A percentile compares a stretch with the other conserved stretches of the same genome.
These are phyloP conservation scores for Stegophylla sp. DNA, from an alignment of 2,888 invertebrate species.

Conservation along the genomic window DNA sequence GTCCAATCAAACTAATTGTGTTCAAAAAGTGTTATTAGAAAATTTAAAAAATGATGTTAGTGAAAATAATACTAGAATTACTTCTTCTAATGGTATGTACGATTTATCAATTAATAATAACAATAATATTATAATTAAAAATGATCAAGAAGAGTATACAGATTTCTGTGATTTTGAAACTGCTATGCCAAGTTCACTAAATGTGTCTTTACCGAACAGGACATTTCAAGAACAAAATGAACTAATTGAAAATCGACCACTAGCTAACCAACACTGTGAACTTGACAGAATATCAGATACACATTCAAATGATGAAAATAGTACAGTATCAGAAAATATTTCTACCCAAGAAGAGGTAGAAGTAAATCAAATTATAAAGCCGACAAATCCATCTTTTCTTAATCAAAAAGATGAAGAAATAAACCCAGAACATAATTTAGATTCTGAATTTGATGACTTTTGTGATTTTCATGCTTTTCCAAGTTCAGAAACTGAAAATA, in stretches of 20 bases:
- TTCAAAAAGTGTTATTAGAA: slow-evolving; percentile 25
- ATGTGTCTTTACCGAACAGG: slow-evolving; percentile 30
- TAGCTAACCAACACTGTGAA: neutral
- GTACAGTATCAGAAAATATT: neutral
- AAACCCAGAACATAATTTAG: slow-evolving; percentile 15
- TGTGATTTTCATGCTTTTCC: slow-evolving; percentile 46
- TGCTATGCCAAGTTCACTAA: neutral
- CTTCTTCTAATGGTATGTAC: neutral
- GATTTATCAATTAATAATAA: slow-evolving; percentile 33
- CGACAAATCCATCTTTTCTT: slow-evolving; percentile 10
- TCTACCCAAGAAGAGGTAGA: neutral
- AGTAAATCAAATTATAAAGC: slow-evolving; percentile 17
- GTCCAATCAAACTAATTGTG: slow-evolving; percentile 2
- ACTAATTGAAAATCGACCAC: neutral
- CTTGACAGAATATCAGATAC: neutral
- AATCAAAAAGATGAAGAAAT: neutral
- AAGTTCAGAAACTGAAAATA: neutral
- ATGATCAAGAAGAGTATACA: slow-evolving; percentile 8
- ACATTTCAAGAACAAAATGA: neutral
- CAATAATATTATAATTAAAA: slow-evolving; percentile 17
- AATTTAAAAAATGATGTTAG: slow-evolving; percentile 2
- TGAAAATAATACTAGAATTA: neutral
- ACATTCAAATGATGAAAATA: slow-evolving; percentile 1
- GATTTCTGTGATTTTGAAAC: slow-evolving; percentile 23
- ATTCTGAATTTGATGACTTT: slow-evolving; percentile 42